Base-by-base conservation (phyloP, 1,140 invertebrate genomes). In the Colletes gigas region DNA sequence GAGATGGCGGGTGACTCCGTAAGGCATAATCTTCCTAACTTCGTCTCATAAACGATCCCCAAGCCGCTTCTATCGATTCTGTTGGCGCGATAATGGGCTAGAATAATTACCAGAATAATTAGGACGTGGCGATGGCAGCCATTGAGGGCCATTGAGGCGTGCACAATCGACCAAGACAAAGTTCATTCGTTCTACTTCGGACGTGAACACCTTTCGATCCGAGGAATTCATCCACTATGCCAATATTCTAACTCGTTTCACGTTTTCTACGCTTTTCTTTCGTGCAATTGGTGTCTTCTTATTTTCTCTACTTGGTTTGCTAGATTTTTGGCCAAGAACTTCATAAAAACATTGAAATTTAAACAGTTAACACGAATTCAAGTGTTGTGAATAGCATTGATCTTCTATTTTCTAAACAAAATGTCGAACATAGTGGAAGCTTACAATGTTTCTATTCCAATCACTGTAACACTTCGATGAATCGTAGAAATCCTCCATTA, bases 81-180 rank as follows among this genome's bases (percentile, higher is more conserved):
- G 78, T 55, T 78, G 62, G 63, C 72, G 65, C 63, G 84, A 86
- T 86, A 88, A 88, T 88, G 84, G 84, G 82, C 78, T 81, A 78
- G 84, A 88, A 88, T 88, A 88, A 88, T 88, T 88, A 86, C 87
- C 83, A 88, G 87, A 87, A 88, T 88, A 88, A 88, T 87, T 88
- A 88, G 87, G 84, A 87, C 84, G 81, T 80, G 80, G 69, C 66
- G 82, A 80, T 83, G 87, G 73, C 83, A 87, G 78, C 77, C 65
- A 87, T 88, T 88, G 86, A 88, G 21, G 72, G 60, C 71, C 86
- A 87, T 19, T 72, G 76, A 73, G 78, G 83, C 85, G 86, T 44
- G 73, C 74, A 65, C 63, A 80, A 85, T 86, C 85, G 44, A 47
- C 41, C 78, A 21, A 15, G 77, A 65, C 70, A 73, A 79, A 81